These are phyloP conservation scores for Cephus rjabovi DNA, from an alignment of 2,888 invertebrate species.

Conservation along the genomic window DNA sequence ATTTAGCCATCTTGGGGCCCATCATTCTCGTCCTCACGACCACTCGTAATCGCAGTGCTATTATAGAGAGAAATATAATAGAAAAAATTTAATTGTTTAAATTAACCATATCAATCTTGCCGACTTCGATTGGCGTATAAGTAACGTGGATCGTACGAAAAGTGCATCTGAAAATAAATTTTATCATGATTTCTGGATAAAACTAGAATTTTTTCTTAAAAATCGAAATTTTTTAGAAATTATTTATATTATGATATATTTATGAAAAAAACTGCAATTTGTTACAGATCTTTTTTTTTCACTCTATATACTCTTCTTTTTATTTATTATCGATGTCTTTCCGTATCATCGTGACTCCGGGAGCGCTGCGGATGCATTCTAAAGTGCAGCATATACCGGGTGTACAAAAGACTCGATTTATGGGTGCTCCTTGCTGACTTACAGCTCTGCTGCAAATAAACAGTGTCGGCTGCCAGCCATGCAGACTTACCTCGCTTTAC, in stretches of 20 bases:
- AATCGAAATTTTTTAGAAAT: no score
- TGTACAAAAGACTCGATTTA: neutral
- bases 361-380: neutral
- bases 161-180: neutral
- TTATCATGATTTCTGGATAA: no score
- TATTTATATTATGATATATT: no score
- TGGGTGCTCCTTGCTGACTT: neutral
- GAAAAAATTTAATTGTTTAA: neutral
- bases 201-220: no score
- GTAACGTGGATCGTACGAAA: neutral
- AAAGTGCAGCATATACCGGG: neutral
- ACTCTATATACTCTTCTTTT: neutral
- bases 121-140: neutral
- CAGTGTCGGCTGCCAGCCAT: neutral
- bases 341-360: no score
- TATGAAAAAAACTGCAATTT: neutral
- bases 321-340: no score
- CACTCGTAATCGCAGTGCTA: slow-evolving; percentile 15
- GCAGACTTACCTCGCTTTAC: neutral
- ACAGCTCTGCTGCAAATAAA: neutral
- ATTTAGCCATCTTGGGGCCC: neutral
- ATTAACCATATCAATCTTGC: neutral
- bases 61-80: neutral
- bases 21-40: neutral
- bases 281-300: slow-evolving; percentile 13